Evolutionary conservation across 2,888 invertebrate genomes (phyloP), one percentile per base, ranked within the genome.

Genomic region (Tiliacea aurago): DNA sequence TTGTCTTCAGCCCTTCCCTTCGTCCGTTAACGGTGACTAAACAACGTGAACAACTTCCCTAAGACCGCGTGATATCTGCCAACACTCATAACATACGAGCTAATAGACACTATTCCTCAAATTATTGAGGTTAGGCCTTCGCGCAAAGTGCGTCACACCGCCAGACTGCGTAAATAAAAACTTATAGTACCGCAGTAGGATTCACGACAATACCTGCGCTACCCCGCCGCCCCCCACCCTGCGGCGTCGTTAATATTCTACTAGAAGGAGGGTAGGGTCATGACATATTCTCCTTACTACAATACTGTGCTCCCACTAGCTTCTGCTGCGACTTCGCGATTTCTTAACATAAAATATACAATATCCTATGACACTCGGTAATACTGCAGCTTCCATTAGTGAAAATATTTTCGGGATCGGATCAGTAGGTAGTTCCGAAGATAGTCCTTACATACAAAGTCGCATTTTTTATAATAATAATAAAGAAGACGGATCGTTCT

Each of bases 91-190:
- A 47, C 45, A 45, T 13, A 47, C 5, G 11, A 55, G 56, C 23
- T 20, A 33, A 55, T 15, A 43, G 28, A 11, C 70, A 49, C 41
- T 49, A n/a, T 10, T 20, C n/a, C n/a, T 33, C n/a, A 33, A 49
- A 49, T 7, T 0, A 0, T 59, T 7, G 15, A 23, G 20, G 33
- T n/a, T 1, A 45, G 23, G 9, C 9, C 23, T 49, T 28, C 18
- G 20, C 23, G 11, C 18, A 7, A 13, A 66, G n/a, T 41, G 74
- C 74, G 74, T 66, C 76, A 53, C n/a, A 41, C 15, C 23, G 18
- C 41, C 37, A 11, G n/a, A 61, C 67, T 55, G 15, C 68, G 76
- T 43, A 58, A 56, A 76, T 76, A 68, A 68, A 58, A 74, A 64
- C 64, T 49, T 15, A 73, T 56, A 64, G 64, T 23, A 33, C 73